Evolutionary conservation across 2,113 vertebrate genomes (phyloP), one percentile per base, ranked within the genome.

Genomic region (Anas platyrhynchos): DNA sequence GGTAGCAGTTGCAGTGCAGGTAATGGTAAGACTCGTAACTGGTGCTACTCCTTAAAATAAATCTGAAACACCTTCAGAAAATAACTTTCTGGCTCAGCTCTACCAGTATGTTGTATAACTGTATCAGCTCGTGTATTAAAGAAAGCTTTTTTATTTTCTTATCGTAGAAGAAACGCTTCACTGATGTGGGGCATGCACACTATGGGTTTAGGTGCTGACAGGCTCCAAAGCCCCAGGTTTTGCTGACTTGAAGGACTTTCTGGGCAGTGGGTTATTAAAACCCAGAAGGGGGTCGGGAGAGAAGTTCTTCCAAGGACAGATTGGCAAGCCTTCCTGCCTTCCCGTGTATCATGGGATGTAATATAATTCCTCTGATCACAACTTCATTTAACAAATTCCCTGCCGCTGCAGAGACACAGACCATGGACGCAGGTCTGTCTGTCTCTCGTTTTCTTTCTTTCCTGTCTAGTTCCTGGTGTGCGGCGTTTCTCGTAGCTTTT

Each of bases 311-410:
- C 88, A 78, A 94, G 94, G 95, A 95, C 92, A 95, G 66, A 89
- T 54, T 95, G 91, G 77, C 89, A 93, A 95, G 83, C 67, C 78
- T 93, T 91, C 92, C 89, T 84, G 91, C 77, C 81, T 94, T 92
- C 85, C 86, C 48, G 58, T 86, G 66, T 89, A 93, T 96, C 94
- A 95, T 96, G 92, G 95, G 93, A 68, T 5, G 96, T 96, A 97
- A 96, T 93, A 92, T 93, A 97, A 97, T 94, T 97, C 94, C 93
- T 87, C 62, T 66, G 94, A 96, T 95, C 69, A 72, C 69, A 72
- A 31, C 69, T 72, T 95, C 91, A 65, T 86, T 95, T 92, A 95
- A 91, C 94, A 86, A 86, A 92, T 93, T 95, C 95, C 82, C 74
- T 95, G 77, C 73, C 10, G 5, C 91, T 86, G 77, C 86, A 76